Percentiles rank a stretch among this genome's conserved stretches.
phyloP scores from a whole-genome alignment of 2,797 vertebrate genomes.

The Hirundo rustica region DNA sequence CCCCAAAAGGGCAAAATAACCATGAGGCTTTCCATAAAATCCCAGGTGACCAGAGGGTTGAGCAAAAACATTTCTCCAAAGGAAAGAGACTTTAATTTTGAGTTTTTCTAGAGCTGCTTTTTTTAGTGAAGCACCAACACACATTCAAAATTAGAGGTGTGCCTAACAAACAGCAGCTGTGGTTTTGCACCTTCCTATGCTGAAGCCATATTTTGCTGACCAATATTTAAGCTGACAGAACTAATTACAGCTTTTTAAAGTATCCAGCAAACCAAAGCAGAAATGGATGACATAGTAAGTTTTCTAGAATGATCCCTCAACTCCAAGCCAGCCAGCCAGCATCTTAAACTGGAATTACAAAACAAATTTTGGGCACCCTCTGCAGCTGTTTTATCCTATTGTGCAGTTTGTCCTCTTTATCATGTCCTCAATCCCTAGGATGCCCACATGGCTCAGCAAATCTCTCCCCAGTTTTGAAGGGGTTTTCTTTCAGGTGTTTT shows the following conservation, averaged over 20 bases:
- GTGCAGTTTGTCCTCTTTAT: not conserved
- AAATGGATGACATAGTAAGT: not conserved
- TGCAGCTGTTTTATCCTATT: not conserved
- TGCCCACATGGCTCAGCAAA: not conserved
- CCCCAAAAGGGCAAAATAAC: not conserved
- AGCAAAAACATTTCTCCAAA: not conserved
- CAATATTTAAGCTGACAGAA: conserved; percentile 16
- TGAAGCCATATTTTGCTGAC: not conserved
- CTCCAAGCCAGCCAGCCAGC: not conserved
- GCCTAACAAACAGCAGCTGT: conserved; percentile 5
- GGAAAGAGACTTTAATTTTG: not conserved
- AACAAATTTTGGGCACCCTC: not conserved
- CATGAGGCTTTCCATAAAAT: not conserved
- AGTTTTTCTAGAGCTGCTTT: not conserved
- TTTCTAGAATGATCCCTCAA: not conserved
- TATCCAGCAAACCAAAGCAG: not conserved
- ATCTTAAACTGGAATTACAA: not conserved
- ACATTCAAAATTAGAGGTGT: not conserved
- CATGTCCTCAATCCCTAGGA: not conserved
- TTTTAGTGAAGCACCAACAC: not conserved
- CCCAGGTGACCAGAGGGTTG: not conserved
- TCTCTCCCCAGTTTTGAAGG: not conserved
- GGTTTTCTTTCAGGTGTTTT: not conserved
- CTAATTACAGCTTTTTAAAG: conserved; percentile 6
- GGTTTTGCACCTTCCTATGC: conserved; percentile 17